These are phyloP conservation scores for Ramphastos sulfuratus DNA, from an alignment of 2,113 vertebrate species.

Conservation along the genomic window DNA sequence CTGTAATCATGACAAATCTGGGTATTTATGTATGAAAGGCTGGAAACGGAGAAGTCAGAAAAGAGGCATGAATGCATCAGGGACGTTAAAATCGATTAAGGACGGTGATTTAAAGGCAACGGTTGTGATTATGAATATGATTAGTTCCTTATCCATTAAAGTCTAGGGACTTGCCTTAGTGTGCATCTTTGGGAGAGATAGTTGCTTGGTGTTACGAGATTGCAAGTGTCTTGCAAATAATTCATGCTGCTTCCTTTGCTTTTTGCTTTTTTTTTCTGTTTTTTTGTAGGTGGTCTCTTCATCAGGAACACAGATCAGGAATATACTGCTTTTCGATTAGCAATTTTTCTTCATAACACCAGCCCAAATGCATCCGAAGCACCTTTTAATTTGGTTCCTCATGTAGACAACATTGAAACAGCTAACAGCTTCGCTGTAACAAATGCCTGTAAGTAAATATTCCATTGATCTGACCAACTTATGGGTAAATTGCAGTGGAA, in stretches of 20 bases:
- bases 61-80: slow-evolving; percentile 14
- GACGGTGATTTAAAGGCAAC: slow-evolving; percentile 33
- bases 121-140: slow-evolving; percentile 29
- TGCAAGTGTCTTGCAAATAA: slow-evolving; percentile 29
- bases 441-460: slow-evolving; percentile 96
- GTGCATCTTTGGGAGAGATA: slow-evolving; percentile 3
- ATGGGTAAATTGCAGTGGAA: slow-evolving; percentile 29
- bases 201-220: not conserved
- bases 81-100: slow-evolving; percentile 35
- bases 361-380: slow-evolving; percentile 98
- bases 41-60: slow-evolving; percentile 31
- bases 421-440: slow-evolving; percentile 99
- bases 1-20: slow-evolving; percentile 60
- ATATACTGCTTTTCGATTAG: slow-evolving; percentile 97
- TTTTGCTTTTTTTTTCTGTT: not conserved
- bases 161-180: not conserved
- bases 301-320: slow-evolving; percentile 99
- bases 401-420: slow-evolving; percentile 99
- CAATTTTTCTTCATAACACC: slow-evolving; percentile 99
- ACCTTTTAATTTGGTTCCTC: slow-evolving; percentile 98
- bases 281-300: slow-evolving; percentile 92
- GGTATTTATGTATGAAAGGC: slow-evolving; percentile 35
- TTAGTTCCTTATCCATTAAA: slow-evolving; percentile 29
- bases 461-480: slow-evolving; percentile 37
- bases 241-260: slow-evolving; percentile 31